Base-by-base conservation (phyloP, 2,888 invertebrate genomes). In the Cephus pulcher region DNA sequence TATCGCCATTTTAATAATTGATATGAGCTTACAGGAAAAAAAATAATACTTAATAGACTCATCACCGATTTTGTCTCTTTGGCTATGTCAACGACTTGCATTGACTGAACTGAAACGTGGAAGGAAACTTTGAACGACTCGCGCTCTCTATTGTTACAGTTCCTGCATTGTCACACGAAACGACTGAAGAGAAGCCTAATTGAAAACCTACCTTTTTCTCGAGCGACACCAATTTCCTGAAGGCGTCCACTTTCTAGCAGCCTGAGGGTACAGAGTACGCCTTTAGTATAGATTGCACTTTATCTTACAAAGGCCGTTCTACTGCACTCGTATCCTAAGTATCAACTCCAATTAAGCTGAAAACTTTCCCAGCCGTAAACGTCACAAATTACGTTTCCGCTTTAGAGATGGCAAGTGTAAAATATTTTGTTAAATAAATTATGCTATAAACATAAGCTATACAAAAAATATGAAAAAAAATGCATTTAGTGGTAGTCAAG, bases 201-300 rank as follows among this genome's bases (percentile, higher is more conserved):
- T 56, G 56, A 56, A 56, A 56, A 9, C 56, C 56, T 23, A 9
- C 56, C 23, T 56, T 23, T 56, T 56, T 56, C 56, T 23, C 56
- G 23, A 56, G 56, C 56, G 56, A 56, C 56, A 56, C 23, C 56
- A 56, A 56, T 56, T 78, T 78, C 78, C 78, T 78, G 78, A 78
- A 78, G 78, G 78, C 75, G 78, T 74, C 71, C 71, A 78, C 78
- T 78, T 78, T 78, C 78, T 78, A 78, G 78, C 78, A 70, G 75
- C 78, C 78, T 75, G 2, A 56, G 56, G 56, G 9, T 23, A 23
- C 9, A 56, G 56, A 56, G 56, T 23, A 56, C 23, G 56, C 56
- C 56, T 56, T 56, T 23, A 56, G 23, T 56, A 56, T 23, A 56
- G 56, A 56, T 56, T 56, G 56, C 56, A 56, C 56, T 56, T 56